Percentiles rank a stretch among this genome's conserved stretches.
phyloP scores from a whole-genome alignment of 2,113 vertebrate genomes.

The Varanus komodoensis region DNA sequence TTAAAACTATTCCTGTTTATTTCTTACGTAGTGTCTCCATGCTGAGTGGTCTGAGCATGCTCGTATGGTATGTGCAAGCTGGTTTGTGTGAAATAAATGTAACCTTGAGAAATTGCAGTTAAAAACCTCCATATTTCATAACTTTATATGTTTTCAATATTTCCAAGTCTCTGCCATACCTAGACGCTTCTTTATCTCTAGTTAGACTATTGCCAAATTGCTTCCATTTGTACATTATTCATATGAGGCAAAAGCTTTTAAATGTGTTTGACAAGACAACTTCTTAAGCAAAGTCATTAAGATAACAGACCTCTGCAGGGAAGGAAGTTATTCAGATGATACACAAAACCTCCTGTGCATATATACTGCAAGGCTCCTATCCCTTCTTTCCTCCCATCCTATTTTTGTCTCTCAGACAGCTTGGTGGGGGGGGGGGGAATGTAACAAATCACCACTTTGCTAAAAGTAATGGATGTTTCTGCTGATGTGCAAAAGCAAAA shows the following conservation, averaged over 20 bases:
- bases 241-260: conserved; percentile 66
- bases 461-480: conserved; percentile 59
- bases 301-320: conserved; percentile 61
- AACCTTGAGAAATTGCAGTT: conserved; percentile 4
- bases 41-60: rapidly evolving
- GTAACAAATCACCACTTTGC: conserved; percentile 61
- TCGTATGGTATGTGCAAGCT: background rate
- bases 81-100: background rate
- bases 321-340: conserved; percentile 55
- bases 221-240: conserved; percentile 70
- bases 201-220: conserved; percentile 62
- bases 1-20: background rate
- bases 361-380: background rate
- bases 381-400: background rate
- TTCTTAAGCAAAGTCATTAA: conserved; percentile 69
- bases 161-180: conserved; percentile 28
- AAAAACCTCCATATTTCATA: conserved; percentile 15
- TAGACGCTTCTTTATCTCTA: conserved; percentile 38
- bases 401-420: conserved; percentile 54
- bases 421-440: conserved; percentile 27
- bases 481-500: conserved; percentile 31
- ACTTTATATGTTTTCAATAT: conserved; percentile 20
- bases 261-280: conserved; percentile 64
- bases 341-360: conserved; percentile 47
- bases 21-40: background rate